Evolutionary conservation across 64 coral and sea anemone species (phyloP).

Genomic region (Acropora tenuis): DNA sequence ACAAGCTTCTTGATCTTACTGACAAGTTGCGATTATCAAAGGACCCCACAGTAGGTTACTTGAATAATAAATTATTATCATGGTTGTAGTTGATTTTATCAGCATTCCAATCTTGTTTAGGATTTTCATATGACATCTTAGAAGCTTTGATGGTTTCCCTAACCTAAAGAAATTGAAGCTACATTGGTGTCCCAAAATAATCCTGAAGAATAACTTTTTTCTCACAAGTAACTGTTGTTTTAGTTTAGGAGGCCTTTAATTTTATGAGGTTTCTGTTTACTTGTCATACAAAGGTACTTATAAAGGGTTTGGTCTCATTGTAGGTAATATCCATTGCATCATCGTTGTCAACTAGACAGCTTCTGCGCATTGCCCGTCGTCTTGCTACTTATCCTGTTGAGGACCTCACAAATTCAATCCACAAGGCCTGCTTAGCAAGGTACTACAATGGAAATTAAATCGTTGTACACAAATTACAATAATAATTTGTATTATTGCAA

Average conservation of each 20-base stretch:
- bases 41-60: slow-evolving; percentile 72
- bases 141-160: too few species aligned
- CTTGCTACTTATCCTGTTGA: slow-evolving; percentile 87
- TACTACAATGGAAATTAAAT: not conserved
- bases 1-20: slow-evolving; percentile 76
- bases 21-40: slow-evolving; percentile 75
- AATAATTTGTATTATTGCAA: too few species aligned
- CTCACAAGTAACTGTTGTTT: too few species aligned
- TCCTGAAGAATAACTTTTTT: too few species aligned
- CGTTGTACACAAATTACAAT: too few species aligned
- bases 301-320: not conserved
- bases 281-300: not conserved
- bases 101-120: too few species aligned
- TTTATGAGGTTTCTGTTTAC: too few species aligned
- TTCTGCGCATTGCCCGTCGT: slow-evolving; percentile 84
- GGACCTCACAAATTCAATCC: slow-evolving; percentile 72
- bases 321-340: slow-evolving; percentile 89
- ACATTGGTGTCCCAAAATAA: too few species aligned
- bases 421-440: slow-evolving; percentile 92
- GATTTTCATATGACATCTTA: too few species aligned
- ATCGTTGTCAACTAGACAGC: slow-evolving; percentile 89
- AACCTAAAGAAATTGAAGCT: too few species aligned
- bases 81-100: not conserved
- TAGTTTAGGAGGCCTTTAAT: too few species aligned
- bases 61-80: not conserved